These are phyloP conservation scores for Lamellibrachia columna DNA, from an alignment of 2,888 invertebrate genomes.

Conservation along the genomic window DNA sequence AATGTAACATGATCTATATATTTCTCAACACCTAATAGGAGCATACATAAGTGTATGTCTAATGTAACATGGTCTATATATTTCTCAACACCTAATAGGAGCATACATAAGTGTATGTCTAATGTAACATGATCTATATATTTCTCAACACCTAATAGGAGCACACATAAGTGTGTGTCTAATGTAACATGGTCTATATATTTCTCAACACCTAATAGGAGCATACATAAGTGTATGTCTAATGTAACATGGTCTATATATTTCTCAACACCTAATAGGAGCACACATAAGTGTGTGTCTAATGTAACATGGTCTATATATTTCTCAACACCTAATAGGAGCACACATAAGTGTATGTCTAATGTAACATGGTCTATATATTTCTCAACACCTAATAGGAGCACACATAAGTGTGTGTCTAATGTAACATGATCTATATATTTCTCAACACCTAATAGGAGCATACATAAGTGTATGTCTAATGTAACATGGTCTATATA, in stretches of 20 bases:
- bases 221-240: background rate
- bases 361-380: background rate
- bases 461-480: background rate
- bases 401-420: background rate
- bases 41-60: background rate
- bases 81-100: background rate
- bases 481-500: background rate
- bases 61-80: background rate
- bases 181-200: background rate
- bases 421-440: background rate
- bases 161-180: background rate
- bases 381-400: background rate
- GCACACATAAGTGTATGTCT: background rate
- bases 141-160: background rate
- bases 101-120: background rate
- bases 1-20: background rate
- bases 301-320: background rate
- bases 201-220: background rate
- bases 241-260: background rate
- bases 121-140: background rate
- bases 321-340: background rate
- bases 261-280: background rate
- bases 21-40: background rate
- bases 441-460: background rate
- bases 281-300: background rate